Percentiles rank a stretch among this genome's conserved stretches.
phyloP scores from a whole-genome alignment of 1,140 invertebrate species.

The Dermatophagoides farinae region DNA sequence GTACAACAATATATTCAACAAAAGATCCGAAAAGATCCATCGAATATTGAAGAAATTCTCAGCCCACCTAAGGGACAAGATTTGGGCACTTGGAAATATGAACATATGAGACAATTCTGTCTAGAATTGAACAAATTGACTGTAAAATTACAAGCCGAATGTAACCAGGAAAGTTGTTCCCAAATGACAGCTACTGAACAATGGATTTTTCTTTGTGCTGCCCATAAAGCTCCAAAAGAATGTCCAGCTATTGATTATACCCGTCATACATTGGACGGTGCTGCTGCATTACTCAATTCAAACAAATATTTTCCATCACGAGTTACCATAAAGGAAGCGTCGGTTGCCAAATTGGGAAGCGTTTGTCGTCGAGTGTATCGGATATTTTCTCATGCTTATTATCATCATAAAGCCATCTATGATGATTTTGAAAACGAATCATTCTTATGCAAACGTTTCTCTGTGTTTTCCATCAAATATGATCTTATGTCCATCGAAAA shows the following conservation, averaged over 20 bases:
- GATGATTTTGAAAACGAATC: conserved; percentile 96
- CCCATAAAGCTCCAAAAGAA: conserved; percentile 98
- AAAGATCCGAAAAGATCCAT: conserved; percentile 73
- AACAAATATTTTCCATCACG: conserved; percentile 99
- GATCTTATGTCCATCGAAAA: conserved; percentile 79
- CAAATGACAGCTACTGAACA: conserved; percentile 99
- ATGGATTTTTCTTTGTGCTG: conserved; percentile 99
- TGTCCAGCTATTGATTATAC: conserved; percentile 99
- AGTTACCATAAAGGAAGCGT: conserved; percentile 96
- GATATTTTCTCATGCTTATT: conserved; percentile 99
- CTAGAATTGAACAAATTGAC: conserved; percentile 96
- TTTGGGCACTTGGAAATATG: conserved; percentile 99
- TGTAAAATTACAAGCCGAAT: conserved; percentile 60
- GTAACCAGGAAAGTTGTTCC: conserved; percentile 83
- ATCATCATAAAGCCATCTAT: conserved; percentile 88
- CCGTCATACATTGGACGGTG: conserved; percentile 94
- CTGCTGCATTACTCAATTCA: conserved; percentile 91
- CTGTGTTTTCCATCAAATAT: conserved; percentile 93
- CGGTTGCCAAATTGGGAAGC: conserved; percentile 89
- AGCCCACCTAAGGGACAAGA: conserved; percentile 91
- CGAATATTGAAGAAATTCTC: conserved; percentile 80
- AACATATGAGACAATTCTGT: conserved; percentile 94
- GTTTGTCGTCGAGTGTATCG: conserved; percentile 94
- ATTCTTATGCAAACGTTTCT: conserved; percentile 84
- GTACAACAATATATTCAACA: conserved; percentile 99